Conservation (phyloP, 2,888 invertebrate genomes). For the Gandaritis pyraliata region DNA sequence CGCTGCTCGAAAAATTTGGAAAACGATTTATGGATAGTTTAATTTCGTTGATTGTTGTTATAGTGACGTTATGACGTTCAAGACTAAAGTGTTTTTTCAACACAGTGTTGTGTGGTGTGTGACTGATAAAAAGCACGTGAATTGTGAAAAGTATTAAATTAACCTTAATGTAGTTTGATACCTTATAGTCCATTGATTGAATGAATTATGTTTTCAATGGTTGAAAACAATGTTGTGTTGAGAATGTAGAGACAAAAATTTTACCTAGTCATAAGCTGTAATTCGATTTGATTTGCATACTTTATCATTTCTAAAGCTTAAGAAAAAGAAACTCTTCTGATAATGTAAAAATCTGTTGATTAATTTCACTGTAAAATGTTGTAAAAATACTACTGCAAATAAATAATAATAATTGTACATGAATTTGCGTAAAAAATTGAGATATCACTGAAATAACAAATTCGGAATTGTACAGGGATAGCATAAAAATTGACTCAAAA, state of each 20-base stretch:
- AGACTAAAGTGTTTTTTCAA: conserved; percentile 67
- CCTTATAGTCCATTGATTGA: conserved; percentile 30
- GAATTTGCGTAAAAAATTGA: conserved; percentile 30
- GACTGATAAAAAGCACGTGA: conserved; percentile 37
- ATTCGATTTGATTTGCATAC: conserved; percentile 66
- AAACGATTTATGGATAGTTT: conserved; percentile 54
- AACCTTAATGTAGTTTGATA: conserved; percentile 35
- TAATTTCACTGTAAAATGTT: conserved; percentile 1
- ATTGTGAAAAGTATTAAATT: conserved; percentile 40
- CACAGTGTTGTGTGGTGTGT: conserved; percentile 39
- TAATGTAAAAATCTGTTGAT: conserved; percentile 4
- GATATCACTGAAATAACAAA: conserved; percentile 60
- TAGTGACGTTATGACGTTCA: conserved; percentile 73
- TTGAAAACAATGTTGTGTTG: conserved; percentile 36
- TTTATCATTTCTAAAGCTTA: conserved; percentile 61
- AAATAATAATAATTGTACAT: conserved; percentile 30
- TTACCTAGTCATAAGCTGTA: conserved; percentile 83
- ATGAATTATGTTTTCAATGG: conserved; percentile 30
- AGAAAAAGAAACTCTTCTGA: conserved; percentile 57
- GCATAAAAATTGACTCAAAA: conserved; percentile 48
- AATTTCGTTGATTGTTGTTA: conserved; percentile 75
- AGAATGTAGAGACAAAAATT: conserved; percentile 68
- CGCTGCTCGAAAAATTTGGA: conserved; percentile 83
- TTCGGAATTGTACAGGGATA: conserved; percentile 84
- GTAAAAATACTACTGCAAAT: conserved; percentile 10